Base-by-base conservation (phyloP, 1,140 invertebrate species). In the Orius insidiosus region DNA sequence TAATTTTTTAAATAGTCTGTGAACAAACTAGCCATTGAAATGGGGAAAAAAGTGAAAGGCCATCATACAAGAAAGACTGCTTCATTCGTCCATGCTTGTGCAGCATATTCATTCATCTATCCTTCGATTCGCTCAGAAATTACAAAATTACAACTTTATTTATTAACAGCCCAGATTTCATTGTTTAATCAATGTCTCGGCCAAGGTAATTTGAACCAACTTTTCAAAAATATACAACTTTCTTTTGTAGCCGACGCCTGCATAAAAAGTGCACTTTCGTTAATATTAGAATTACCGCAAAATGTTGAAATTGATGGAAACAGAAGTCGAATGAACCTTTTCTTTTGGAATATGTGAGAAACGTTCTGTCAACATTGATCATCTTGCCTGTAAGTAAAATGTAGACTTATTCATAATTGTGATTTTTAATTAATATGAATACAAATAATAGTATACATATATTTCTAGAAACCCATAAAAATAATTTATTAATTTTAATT, bases 61-160 rank as follows among this genome's bases (percentile, higher is more conserved):
- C 72, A 79, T 56, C 80, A 86, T 56, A 85, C 81, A 2, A 72
- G 76, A 53, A 82, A 82, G 67, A 85, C 83, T 1, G 72, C 71
- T 2, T 76, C 83, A 47, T 89, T 93, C 68, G 79, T 88, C 18
- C 75, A 84, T 54, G 89, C 90, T n/a, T 97, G 92, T 69, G 77
- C 85, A 42, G 92, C 93, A 1, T 97, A 88, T 64, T 82, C 79
- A 63, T 96, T 82, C 60, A 93, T 98, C 92, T 1, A 87, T 94
- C 93, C 93, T 15, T 95, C 90, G 5, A 74, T 97, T 54, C 71
- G 72, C 49, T 80, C 80, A 50, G 70, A 78, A 5, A 69, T 78
- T 48, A 70, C 71, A 15, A 74, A 83, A 55, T 70, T 94, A 45
- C 76, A 85, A 55, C 70, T 96, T 11, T 93, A 93, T 66, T 66